Evolutionary conservation across 2,113 vertebrate species (phyloP).

Genomic region (Illadopsis cleaveri): DNA sequence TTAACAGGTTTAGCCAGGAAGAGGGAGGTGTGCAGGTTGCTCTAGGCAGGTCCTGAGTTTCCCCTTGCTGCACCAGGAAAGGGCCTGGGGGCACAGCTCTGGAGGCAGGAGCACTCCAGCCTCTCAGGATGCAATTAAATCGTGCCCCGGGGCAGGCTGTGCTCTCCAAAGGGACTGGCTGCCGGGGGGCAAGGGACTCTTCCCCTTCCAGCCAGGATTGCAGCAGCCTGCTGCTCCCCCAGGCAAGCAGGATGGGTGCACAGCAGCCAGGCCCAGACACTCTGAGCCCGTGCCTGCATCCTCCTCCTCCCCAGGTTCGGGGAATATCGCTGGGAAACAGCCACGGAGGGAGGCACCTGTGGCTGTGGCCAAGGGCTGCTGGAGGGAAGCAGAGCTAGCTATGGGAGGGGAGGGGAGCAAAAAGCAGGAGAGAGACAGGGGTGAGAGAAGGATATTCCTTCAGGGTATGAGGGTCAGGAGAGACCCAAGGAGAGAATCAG

Average conservation of each 20-base stretch:
- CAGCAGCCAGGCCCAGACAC: background rate
- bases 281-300: background rate
- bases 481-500: background rate
- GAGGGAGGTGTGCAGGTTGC: background rate
- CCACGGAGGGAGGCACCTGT: rapidly evolving
- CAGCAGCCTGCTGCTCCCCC: background rate
- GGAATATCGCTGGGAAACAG: background rate
- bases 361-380: background rate
- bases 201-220: background rate
- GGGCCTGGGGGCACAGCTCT: background rate
- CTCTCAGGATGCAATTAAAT: constrained; percentile 31
- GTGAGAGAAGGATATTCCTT: background rate
- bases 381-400: background rate
- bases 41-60: background rate
- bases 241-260: background rate
- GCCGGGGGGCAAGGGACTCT: rapidly evolving
- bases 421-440: background rate
- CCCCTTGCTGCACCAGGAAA: background rate
- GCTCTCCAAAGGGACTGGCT: background rate
- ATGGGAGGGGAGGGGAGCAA: background rate
- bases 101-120: background rate
- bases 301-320: background rate
- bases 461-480: background rate
- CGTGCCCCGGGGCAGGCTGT: background rate
- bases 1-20: background rate